A percentile compares a stretch with the other conserved stretches of the same genome.
Evolutionary conservation across 2,888 invertebrate species (phyloP).

Genomic region (Trichopoda pennipes): DNA sequence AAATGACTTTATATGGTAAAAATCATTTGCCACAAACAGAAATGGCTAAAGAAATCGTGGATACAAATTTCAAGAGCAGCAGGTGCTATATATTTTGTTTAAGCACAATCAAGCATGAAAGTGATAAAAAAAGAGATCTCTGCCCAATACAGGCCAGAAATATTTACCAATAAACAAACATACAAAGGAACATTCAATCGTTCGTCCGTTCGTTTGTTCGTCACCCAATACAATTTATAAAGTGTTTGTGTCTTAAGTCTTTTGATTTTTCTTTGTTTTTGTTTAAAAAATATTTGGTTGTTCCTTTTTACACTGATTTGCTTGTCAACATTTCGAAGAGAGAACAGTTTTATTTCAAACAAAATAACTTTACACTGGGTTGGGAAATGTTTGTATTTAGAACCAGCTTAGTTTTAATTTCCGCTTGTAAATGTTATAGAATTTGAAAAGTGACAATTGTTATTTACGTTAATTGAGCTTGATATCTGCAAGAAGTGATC

Average conservation of each 20-base stretch:
- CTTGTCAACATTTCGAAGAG: constrained; percentile 31
- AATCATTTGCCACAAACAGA: constrained; percentile 59
- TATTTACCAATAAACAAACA: background rate
- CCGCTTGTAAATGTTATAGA: too few relatives aligned
- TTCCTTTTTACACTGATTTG: constrained; percentile 34
- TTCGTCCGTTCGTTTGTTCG: too few relatives aligned
- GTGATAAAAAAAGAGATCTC: constrained; percentile 18
- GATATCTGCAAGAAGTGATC: too few relatives aligned
- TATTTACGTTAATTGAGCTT: too few relatives aligned
- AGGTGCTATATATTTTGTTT: constrained; percentile 61
- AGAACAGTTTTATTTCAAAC: background rate
- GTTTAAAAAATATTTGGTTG: constrained; percentile 32
- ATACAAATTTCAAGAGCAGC: constrained; percentile 56
- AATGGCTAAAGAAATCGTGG: constrained; percentile 51
- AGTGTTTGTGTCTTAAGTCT: constrained; percentile 61
- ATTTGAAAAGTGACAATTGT: too few relatives aligned
- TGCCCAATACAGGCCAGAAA: constrained; percentile 20
- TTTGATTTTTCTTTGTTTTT: constrained; percentile 44
- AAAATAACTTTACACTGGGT: constrained; percentile 12
- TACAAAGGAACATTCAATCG: background rate
- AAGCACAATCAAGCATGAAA: constrained; percentile 37
- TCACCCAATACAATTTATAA: constrained; percentile 4
- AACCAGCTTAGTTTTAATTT: too few relatives aligned
- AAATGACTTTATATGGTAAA: constrained; percentile 72
- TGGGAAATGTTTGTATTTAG: background rate